Percentiles rank a stretch among this genome's conserved stretches.
Conservation (phyloP, 2,797 vertebrate species). For the Phalanger gymnotis region DNA sequence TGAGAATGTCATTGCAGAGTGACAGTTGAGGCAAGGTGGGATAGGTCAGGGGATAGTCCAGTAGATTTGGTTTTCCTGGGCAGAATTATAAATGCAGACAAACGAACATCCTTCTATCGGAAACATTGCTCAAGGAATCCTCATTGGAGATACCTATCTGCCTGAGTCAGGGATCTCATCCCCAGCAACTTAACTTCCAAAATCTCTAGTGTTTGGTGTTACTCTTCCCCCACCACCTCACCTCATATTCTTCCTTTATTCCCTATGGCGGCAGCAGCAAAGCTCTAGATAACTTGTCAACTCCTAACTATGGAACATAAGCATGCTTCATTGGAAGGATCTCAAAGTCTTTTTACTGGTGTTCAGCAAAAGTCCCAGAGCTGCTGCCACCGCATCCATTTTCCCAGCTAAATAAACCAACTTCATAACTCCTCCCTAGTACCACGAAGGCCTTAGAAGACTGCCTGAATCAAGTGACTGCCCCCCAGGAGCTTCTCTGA, state of each 20-base stretch:
- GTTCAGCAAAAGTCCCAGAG: slow-evolving; percentile 62
- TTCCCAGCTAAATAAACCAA: slow-evolving; percentile 53
- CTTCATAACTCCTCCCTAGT: not conserved
- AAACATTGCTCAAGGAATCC: slow-evolving; percentile 38
- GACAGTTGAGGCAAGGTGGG: not conserved
- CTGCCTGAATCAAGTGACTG: not conserved
- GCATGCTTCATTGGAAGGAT: slow-evolving; percentile 77
- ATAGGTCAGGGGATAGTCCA: slow-evolving; percentile 7
- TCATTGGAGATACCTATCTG: slow-evolving; percentile 22
- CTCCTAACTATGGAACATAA: slow-evolving; percentile 76
- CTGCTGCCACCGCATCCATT: slow-evolving; percentile 50
- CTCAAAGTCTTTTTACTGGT: slow-evolving; percentile 73
- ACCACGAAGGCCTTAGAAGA: slow-evolving; percentile 35
- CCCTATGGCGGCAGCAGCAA: slow-evolving; percentile 69
- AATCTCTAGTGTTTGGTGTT: slow-evolving; percentile 27
- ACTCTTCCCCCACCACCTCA: slow-evolving; percentile 56
- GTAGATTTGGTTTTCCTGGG: slow-evolving; percentile 7
- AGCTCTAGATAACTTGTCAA: slow-evolving; percentile 74
- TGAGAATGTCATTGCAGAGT: not conserved
- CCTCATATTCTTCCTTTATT: slow-evolving; percentile 52
- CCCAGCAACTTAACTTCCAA: not conserved
- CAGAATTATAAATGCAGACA: slow-evolving; percentile 59
- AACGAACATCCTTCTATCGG: slow-evolving; percentile 44
- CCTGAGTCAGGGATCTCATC: slow-evolving; percentile 43
- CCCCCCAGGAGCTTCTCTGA: slow-evolving; percentile 7